Evolutionary conservation across 64 coral and sea anemone genomes (phyloP).

Genomic region (Montipora foliosa): DNA sequence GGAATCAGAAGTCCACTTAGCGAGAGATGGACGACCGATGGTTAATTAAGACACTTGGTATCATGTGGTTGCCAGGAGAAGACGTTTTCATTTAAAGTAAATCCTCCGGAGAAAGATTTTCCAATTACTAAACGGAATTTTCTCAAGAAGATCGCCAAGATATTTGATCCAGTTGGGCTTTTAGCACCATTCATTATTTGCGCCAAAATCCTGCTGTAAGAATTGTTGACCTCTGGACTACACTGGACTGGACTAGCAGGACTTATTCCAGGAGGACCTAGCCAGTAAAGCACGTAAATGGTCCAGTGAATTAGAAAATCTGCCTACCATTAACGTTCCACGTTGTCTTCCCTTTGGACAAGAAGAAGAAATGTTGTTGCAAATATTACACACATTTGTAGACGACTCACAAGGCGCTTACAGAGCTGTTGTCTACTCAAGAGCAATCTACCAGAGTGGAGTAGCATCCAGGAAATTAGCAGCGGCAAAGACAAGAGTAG

Average conservation of each 20-base stretch:
- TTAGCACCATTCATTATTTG: slow-evolving; percentile 57
- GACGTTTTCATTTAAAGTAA: not conserved
- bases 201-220: slow-evolving; percentile 54
- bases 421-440: slow-evolving; percentile 49
- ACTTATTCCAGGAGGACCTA: slow-evolving; percentile 15
- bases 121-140: slow-evolving; percentile 32
- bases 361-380: slow-evolving; percentile 24
- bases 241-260: slow-evolving; percentile 43
- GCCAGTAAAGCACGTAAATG: not conserved
- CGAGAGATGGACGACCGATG: not conserved
- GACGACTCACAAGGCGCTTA: slow-evolving; percentile 21
- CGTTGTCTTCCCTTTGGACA: slow-evolving; percentile 52
- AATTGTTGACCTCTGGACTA: slow-evolving; percentile 60
- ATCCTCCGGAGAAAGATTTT: not conserved
- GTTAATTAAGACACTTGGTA: slow-evolving; percentile 16
- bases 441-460: slow-evolving; percentile 30
- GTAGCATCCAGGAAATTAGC: slow-evolving; percentile 5
- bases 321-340: slow-evolving; percentile 22
- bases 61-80: slow-evolving; percentile 1
- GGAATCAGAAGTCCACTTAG: not conserved
- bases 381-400: slow-evolving; percentile 40
- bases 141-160: slow-evolving; percentile 26
- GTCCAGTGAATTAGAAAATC: not conserved
- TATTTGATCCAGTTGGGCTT: slow-evolving; percentile 58
- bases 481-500: slow-evolving; percentile 55